These are phyloP conservation scores for Anabacerthia variegaticeps DNA, from an alignment of 2,797 vertebrate species.

Conservation along the genomic window DNA sequence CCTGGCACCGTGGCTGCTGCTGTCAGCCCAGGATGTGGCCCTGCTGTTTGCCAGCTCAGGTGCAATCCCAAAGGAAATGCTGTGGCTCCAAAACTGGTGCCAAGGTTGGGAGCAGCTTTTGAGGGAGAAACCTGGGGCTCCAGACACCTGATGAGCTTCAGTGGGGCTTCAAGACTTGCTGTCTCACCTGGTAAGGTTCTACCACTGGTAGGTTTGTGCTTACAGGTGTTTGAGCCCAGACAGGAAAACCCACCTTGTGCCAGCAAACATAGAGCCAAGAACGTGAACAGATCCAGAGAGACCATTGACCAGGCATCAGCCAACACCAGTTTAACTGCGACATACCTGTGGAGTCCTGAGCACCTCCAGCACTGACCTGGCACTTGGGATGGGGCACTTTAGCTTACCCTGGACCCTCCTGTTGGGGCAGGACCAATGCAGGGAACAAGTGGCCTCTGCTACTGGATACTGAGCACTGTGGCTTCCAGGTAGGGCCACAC, in stretches of 20 bases:
- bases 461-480: rapidly evolving
- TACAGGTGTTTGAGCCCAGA: not conserved
- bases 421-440: rapidly evolving
- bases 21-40: not conserved
- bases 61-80: not conserved
- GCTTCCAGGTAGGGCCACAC: not conserved
- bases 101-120: not conserved
- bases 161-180: not conserved
- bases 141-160: not conserved
- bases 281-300: rapidly evolving
- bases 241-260: not conserved
- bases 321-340: not conserved
- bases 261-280: rapidly evolving
- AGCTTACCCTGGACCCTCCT: not conserved
- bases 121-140: not conserved
- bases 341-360: not conserved
- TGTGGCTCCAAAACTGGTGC: not conserved
- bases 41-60: not conserved
- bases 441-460: not conserved
- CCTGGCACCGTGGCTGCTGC: rapidly evolving
- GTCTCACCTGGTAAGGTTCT: not conserved
- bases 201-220: rapidly evolving
- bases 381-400: not conserved
- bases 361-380: not conserved
- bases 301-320: not conserved